Base-by-base conservation (phyloP, 2,113 vertebrate genomes). In the Megatriorchis doriae region DNA sequence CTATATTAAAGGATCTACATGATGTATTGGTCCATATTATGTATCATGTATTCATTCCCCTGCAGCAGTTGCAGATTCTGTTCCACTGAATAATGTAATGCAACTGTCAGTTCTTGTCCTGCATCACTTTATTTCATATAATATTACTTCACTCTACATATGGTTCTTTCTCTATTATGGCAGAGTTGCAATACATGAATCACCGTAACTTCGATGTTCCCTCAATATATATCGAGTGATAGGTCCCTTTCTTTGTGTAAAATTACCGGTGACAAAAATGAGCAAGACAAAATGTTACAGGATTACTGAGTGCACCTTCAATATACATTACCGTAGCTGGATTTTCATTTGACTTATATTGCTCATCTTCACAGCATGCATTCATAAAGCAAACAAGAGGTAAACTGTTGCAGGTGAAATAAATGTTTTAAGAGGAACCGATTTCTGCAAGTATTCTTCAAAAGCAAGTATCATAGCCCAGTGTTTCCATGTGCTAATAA, bases 51-150 rank as follows among this genome's bases (percentile, higher is more conserved):
- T 66, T 81, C 91, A 86, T 81, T 93, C 43, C 66, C 90, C 65
- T 89, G 48, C 50, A 94, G 81, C 43, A 84, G 42, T 93, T 91
- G 90, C 90, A 83, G 61, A 55, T 52, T 73, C 65, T 89, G 66
- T 96, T 94, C 80, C 70, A 92, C 34, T 65, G 80, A 93, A 95
- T 95, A 93, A 97, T 91, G 58, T 85, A 94, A 96, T 63, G 45
- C n/a, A 83, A 61, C 88, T 91, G 74, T 91, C 21, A 0, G 73
- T 90, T 96, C 86, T 73, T 87, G 81, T 91, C 94, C 25, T 62
- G 53, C 80, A 81, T 90, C 92, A 63, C 52, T 97, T 92, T 96
- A 92, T 97, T 93, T 95, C 93, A 94, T 55, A 70, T 86, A 74
- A 67, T 71, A 90, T 90, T 94, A 90, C 88, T 96, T 94, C 68